Evolutionary conservation across 2,113 vertebrate genomes (phyloP).

Genomic region (Rhinopomastus cyanomelas): DNA sequence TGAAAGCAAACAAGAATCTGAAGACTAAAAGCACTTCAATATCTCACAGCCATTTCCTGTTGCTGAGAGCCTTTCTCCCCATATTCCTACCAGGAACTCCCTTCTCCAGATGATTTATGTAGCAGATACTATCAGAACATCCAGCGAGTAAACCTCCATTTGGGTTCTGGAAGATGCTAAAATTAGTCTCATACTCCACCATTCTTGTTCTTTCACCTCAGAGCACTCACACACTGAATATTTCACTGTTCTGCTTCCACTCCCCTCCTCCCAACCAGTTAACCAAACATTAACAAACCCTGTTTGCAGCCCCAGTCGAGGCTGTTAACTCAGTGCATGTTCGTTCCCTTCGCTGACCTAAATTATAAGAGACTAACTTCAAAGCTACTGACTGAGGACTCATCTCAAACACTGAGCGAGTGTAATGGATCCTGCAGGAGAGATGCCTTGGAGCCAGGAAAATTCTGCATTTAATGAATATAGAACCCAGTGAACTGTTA

Average conservation of each 20-base stretch:
- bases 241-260: not conserved
- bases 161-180: not conserved
- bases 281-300: not conserved
- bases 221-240: not conserved
- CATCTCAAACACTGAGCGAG: constrained; percentile 63
- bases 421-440: constrained; percentile 40
- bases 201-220: not conserved
- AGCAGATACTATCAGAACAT: not conserved
- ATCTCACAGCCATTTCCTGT: not conserved
- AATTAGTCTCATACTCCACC: not conserved
- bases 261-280: not conserved
- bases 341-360: constrained; percentile 52
- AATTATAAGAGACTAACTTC: constrained; percentile 67
- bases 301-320: not conserved
- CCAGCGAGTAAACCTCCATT: not conserved
- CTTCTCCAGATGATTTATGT: not conserved
- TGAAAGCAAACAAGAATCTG: not conserved
- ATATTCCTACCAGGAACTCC: not conserved
- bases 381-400: constrained; percentile 54
- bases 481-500: not conserved
- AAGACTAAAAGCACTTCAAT: not conserved
- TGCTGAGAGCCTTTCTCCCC: not conserved
- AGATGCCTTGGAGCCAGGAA: not conserved
- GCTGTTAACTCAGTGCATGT: constrained; percentile 29
- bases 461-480: not conserved